phyloP scores from a whole-genome alignment of 2,888 invertebrate genomes.

The Xylota sylvarum region DNA sequence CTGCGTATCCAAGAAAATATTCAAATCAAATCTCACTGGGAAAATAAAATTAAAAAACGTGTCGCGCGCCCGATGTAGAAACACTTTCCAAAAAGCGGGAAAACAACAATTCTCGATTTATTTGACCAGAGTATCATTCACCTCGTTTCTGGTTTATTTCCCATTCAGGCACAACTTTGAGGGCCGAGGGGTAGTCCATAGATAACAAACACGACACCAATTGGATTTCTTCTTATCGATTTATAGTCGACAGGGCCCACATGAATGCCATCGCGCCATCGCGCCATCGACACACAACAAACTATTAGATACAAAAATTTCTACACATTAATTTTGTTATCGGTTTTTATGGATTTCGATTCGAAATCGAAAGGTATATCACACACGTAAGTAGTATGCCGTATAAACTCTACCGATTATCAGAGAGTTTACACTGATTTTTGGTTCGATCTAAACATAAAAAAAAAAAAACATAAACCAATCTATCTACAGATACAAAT shows the following conservation, averaged over 20 bases:
- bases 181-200: constrained; percentile 26
- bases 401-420: constrained; percentile 16
- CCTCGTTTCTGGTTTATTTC: constrained; percentile 33
- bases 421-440: constrained; percentile 40
- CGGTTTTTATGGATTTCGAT: constrained; percentile 11
- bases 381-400: neutral
- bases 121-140: constrained; percentile 40
- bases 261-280: constrained; percentile 18
- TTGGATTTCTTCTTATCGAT: constrained; percentile 47
- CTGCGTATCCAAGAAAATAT: constrained; percentile 3
- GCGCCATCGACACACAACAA: neutral
- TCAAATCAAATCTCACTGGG: constrained; percentile 29
- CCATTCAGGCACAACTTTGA: neutral
- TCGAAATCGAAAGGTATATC: constrained; percentile 10
- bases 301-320: constrained; percentile 18
- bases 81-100: constrained; percentile 42
- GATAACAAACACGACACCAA: constrained; percentile 35
- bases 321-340: constrained; percentile 11
- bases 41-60: constrained; percentile 24
- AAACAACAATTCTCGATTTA: constrained; percentile 20
- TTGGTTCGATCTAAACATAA: neutral
- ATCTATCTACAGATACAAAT: neutral
- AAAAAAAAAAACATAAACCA: neutral
- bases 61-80: constrained; percentile 3
- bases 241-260: constrained; percentile 20